Evolutionary conservation across 2,797 vertebrate species (phyloP), one percentile per base, ranked within the genome.

Genomic region (Gymnothorax reevesii): DNA sequence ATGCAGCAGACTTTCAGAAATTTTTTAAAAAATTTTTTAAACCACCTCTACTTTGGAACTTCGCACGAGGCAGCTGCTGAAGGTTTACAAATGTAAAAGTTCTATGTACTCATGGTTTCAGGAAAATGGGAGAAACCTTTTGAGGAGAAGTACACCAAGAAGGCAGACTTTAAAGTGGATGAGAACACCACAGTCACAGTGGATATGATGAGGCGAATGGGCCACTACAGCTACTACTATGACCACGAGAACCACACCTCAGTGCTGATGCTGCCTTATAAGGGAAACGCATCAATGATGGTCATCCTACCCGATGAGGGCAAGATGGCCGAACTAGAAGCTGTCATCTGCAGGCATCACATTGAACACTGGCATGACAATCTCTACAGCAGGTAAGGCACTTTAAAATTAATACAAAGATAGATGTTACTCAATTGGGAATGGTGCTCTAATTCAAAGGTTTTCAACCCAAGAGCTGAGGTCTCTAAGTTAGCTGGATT

Each of bases 61-160:
- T 73, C n/a, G 69, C 25, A 27, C 69, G 13, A 27, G 27, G 1
- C 12, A 49, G 33, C 6, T 42, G 73, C 13, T 66, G 64, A 66
- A 66, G 22, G 10, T 69, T 8, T 22, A 12, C 17, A 84, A 84
- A 17, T 2, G 49, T 80, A 27, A 17, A 54, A 25, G 66, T 25
- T 27, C 10, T 60, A 85, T 82, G 57, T n/a, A 12, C 10, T 5
- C 12, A 0, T 55, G n/a, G 49, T 10, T 66, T 15, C 82, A 96
- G 97, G 96, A 87, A 94, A 96, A 90, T 99, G 98, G 98, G 91
- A 95, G 87, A 97, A 95, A 71, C 96, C 95, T 75, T 99, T 99
- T 1, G 75, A 99, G 15, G 91, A 87, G 4, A 93, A 94, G 82
- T 17, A 87, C 15, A 99, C 98, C 0, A 83, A 89, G 17, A 95